These are phyloP conservation scores for Chascanopsetta lugubris DNA, from an alignment of 2,113 vertebrate genomes.

Conservation along the genomic window DNA sequence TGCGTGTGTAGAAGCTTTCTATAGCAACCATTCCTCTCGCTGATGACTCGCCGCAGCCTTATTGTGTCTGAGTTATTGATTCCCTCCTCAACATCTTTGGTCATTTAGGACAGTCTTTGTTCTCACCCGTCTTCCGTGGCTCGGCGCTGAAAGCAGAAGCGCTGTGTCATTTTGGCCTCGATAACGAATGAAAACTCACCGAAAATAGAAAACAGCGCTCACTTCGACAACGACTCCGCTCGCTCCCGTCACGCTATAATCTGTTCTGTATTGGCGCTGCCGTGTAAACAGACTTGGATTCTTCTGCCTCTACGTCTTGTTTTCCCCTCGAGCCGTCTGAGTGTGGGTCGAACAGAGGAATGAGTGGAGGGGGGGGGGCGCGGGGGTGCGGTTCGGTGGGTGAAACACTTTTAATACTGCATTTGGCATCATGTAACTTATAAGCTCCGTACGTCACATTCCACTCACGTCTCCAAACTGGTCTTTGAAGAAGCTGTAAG, in stretches of 20 bases:
- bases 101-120: slow-evolving; percentile 26
- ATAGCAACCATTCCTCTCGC: slow-evolving; percentile 25
- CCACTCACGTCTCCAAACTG: slow-evolving; percentile 46
- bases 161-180: slow-evolving; percentile 48
- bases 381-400: too few species aligned
- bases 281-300: slow-evolving; percentile 20
- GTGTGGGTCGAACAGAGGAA: slow-evolving; percentile 24
- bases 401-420: slow-evolving; percentile 68
- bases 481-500: slow-evolving; percentile 66
- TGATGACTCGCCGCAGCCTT: slow-evolving; percentile 15
- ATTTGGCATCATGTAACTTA: slow-evolving; percentile 72
- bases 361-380: slow-evolving; percentile 22
- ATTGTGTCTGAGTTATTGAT: slow-evolving; percentile 38
- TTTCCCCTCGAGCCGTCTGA: not conserved
- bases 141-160: slow-evolving; percentile 2
- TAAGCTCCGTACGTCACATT: slow-evolving; percentile 59
- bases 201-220: slow-evolving; percentile 8
- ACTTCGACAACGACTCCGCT: slow-evolving; percentile 6
- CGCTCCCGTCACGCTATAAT: slow-evolving; percentile 5
- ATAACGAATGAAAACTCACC: slow-evolving; percentile 33
- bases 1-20: slow-evolving; percentile 13
- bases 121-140: not conserved
- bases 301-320: slow-evolving; percentile 25
- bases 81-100: slow-evolving; percentile 53
- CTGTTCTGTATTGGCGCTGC: slow-evolving; percentile 14